Evolutionary conservation across 2,113 vertebrate species (phyloP), one percentile per base, ranked within the genome.

Genomic region (Rhineura floridana): DNA sequence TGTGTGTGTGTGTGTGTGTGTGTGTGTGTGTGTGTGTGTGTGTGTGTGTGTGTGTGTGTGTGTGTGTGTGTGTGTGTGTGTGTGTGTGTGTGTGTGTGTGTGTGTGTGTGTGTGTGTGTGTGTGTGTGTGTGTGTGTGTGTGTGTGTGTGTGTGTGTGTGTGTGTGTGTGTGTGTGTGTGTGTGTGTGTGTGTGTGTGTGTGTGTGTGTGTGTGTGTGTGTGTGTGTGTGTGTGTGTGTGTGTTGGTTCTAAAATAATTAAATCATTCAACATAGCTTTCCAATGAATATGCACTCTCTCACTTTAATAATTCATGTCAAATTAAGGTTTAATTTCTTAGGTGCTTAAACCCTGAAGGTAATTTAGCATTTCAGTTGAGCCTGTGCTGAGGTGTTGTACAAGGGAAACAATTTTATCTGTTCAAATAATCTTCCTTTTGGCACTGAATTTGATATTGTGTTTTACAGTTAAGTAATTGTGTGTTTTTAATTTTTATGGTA

Each of bases 281-380:
- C 30, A 62, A n/a, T n/a, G 25, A 69, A 10, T 67, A n/a, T 77
- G 30, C 6, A 62, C 13, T 30, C 44, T 21, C 5, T 78, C n/a
- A 67, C 33, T 39, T 52, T 48, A 50, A 69, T 36, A 39, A 69
- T 39, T 67, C 48, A 55, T 2, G 4, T 36, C 59, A 87, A 77
- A 67, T 65, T 63, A 65, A 50, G 17, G 19, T 78, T 86, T 65
- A 30, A 86, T 78, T 86, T 78, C 76, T 80, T 50, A 44, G n/a
- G 13, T 67, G 44, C 44, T 80, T 79, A 79, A 48, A 67, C 44
- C 15, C 55, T 67, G 62, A 50, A 78, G 52, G 30, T 39, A 44
- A 30, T 39, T 70, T 10, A 50, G 17, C 28, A 50, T 42, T 52
- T 72, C n/a, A 28, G 42, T 55, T 15, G 36, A 81, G 39, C 12